These are phyloP conservation scores for Chionis minor DNA, from an alignment of 2,113 vertebrate genomes.

Conservation along the genomic window DNA sequence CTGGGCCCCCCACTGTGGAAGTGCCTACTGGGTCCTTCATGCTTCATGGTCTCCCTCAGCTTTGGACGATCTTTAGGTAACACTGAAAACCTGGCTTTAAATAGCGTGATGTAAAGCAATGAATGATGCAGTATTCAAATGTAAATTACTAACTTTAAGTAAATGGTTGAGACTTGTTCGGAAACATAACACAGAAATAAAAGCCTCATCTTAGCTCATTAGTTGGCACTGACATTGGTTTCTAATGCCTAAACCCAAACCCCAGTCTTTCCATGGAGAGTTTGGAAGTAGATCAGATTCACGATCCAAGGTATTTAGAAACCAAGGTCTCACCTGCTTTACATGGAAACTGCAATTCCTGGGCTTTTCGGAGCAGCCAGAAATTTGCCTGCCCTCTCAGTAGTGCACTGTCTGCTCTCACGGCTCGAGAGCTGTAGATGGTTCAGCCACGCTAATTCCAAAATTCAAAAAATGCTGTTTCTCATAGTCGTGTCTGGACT, in stretches of 20 bases:
- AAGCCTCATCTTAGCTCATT: neutral
- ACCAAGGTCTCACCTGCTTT: constrained; percentile 25
- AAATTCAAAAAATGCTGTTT: neutral
- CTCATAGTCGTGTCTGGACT: neutral
- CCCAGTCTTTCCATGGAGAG: neutral
- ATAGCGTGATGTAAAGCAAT: neutral
- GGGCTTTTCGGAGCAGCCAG: neutral
- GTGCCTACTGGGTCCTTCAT: neutral
- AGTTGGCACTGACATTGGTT: neutral
- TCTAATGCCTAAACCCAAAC: constrained; percentile 7
- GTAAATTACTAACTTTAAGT: neutral
- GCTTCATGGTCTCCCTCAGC: neutral
- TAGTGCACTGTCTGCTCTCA: neutral
- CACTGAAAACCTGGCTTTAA: neutral
- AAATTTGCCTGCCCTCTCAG: neutral
- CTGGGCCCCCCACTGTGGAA: neutral
- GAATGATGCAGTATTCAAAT: neutral
- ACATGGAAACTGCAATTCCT: constrained; percentile 32
- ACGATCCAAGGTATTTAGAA: neutral
- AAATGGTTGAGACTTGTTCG: neutral
- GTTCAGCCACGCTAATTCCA: neutral
- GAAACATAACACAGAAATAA: neutral
- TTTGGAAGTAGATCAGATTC: neutral
- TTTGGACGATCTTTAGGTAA: neutral
- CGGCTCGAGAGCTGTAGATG: neutral